These are phyloP conservation scores for Acanthoscelides obtectus DNA, from an alignment of 2,888 invertebrate species.

Conservation along the genomic window DNA sequence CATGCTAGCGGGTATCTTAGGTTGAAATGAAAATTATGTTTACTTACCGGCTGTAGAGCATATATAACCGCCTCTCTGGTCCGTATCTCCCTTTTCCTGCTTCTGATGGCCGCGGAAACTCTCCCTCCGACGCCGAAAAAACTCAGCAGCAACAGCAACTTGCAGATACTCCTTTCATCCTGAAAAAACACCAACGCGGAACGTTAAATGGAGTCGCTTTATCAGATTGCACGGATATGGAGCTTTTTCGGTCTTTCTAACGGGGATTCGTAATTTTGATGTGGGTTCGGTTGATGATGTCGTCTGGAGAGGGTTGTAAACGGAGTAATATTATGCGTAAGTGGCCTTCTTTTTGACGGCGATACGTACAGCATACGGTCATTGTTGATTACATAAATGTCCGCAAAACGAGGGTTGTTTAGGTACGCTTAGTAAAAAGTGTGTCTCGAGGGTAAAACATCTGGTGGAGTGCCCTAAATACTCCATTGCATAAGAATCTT, in stretches of 20 bases:
- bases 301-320: not conserved
- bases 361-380: not conserved
- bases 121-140: slow-evolving; percentile 19
- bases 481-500: too few relatives aligned
- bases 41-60: slow-evolving; percentile 24
- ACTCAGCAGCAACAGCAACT: slow-evolving; percentile 23
- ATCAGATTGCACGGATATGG: not conserved
- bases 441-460: too few relatives aligned
- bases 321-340: not conserved
- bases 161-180: slow-evolving; percentile 11
- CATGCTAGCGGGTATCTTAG: not conserved
- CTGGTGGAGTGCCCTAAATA: too few relatives aligned
- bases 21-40: slow-evolving; percentile 13
- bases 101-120: slow-evolving; percentile 18
- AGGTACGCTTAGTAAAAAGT: too few relatives aligned
- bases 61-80: slow-evolving; percentile 24
- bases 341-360: not conserved
- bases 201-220: not conserved
- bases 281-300: not conserved
- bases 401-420: too few relatives aligned
- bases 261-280: not conserved
- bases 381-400: too few relatives aligned
- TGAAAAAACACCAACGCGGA: slow-evolving; percentile 6
- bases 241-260: not conserved
- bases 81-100: slow-evolving; percentile 24